Conservation (phyloP, 1,140 invertebrate species). For the Cherax quadricarinatus region DNA sequence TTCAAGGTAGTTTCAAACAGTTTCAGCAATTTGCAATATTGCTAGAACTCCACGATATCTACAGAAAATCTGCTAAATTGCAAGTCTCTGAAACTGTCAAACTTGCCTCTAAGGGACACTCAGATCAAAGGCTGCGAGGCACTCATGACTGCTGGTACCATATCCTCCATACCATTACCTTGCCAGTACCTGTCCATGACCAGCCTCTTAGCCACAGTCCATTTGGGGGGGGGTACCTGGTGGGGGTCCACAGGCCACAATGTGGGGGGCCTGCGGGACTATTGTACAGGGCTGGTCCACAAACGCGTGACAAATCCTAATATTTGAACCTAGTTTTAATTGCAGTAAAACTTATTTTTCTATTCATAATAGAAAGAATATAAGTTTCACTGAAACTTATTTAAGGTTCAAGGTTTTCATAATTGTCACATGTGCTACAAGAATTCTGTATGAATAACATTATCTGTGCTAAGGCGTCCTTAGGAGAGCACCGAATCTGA, state of each 20-base stretch:
- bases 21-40: slow-evolving; percentile 46
- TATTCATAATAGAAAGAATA: slow-evolving; percentile 57
- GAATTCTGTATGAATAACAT: slow-evolving; percentile 64
- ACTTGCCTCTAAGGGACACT: slow-evolving; percentile 51
- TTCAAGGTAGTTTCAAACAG: slow-evolving; percentile 50
- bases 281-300: slow-evolving; percentile 69
- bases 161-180: slow-evolving; percentile 71
- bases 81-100: slow-evolving; percentile 42
- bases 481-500: slow-evolving; percentile 63
- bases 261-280: slow-evolving; percentile 66
- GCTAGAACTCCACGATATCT: slow-evolving; percentile 56
- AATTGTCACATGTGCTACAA: slow-evolving; percentile 67
- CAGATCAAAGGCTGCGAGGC: slow-evolving; percentile 60
- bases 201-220: slow-evolving; percentile 71
- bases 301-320: slow-evolving; percentile 64
- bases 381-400: slow-evolving; percentile 61
- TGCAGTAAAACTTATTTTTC: slow-evolving; percentile 62
- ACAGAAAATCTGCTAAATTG: slow-evolving; percentile 65
- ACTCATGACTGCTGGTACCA: slow-evolving; percentile 68
- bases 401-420: slow-evolving; percentile 58
- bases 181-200: slow-evolving; percentile 70
- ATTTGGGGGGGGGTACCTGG: slow-evolving; percentile 58
- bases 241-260: slow-evolving; percentile 64
- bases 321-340: slow-evolving; percentile 55
- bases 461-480: slow-evolving; percentile 61